Percentiles rank a stretch among this genome's conserved stretches.
Conservation (phyloP, 2,888 invertebrate species). For the Eilema caniola region DNA sequence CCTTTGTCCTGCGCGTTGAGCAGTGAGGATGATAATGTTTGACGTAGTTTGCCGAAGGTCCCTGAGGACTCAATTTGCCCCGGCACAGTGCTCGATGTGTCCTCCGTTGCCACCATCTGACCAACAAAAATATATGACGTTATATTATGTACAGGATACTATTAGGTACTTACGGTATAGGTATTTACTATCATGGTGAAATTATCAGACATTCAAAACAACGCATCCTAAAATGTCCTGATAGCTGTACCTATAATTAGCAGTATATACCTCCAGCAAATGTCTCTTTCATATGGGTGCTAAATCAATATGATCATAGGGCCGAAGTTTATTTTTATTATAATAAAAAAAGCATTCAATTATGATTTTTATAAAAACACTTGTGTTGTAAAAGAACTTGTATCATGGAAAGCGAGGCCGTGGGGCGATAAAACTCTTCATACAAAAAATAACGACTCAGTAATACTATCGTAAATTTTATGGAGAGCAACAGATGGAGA, state of each 20-base stretch:
- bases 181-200: no score
- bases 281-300: no score
- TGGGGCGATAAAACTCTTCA: slow-evolving; percentile 80
- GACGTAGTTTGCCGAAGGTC: slow-evolving; percentile 94
- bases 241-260: no score
- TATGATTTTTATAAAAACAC: slow-evolving; percentile 65
- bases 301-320: background rate
- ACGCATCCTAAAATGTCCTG: no score
- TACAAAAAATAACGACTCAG: slow-evolving; percentile 84
- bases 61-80: slow-evolving; percentile 90
- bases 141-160: background rate
- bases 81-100: slow-evolving; percentile 87
- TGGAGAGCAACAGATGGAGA: slow-evolving; percentile 86
- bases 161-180: no score
- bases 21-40: slow-evolving; percentile 93
- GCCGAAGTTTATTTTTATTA: slow-evolving; percentile 1
- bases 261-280: background rate
- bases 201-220: no score
- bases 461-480: slow-evolving; percentile 85
- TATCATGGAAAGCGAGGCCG: slow-evolving; percentile 68
- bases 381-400: slow-evolving; percentile 66
- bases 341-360: slow-evolving; percentile 55
- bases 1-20: slow-evolving; percentile 95
- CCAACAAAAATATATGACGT: slow-evolving; percentile 44
- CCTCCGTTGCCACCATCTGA: slow-evolving; percentile 95